Conservation (phyloP, 2,113 vertebrate genomes). For the Cryptomyrus ogoouensis region DNA sequence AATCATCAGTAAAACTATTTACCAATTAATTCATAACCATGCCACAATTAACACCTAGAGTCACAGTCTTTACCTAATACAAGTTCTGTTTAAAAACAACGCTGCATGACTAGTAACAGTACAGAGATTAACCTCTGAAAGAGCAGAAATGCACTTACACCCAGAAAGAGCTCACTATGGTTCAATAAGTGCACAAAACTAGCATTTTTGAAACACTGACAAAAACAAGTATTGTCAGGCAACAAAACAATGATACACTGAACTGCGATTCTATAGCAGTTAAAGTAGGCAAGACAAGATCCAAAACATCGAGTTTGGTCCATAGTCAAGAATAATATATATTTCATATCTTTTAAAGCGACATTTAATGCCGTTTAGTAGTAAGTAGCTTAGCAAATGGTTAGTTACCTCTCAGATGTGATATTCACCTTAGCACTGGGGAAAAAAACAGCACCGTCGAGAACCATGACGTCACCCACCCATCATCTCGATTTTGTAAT, state of each 20-base stretch:
- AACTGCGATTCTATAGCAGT: conserved; percentile 81
- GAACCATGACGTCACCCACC: background rate
- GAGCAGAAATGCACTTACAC: conserved; percentile 88
- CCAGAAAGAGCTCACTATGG: conserved; percentile 83
- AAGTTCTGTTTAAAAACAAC: conserved; percentile 80
- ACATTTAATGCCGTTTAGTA: conserved; percentile 31
- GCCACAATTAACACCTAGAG: conserved; percentile 90
- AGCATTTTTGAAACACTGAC: conserved; percentile 78
- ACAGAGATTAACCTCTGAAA: conserved; percentile 75
- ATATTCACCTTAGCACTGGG: conserved; percentile 20
- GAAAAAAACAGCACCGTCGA: conserved; percentile 6
- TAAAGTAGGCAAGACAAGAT: conserved; percentile 68
- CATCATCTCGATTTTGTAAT: conserved; percentile 4
- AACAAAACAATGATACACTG: conserved; percentile 83
- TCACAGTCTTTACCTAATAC: conserved; percentile 76
- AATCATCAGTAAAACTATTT: conserved; percentile 68
- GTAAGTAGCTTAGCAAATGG: conserved; percentile 21
- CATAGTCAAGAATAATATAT: conserved; percentile 42
- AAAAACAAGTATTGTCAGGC: conserved; percentile 83
- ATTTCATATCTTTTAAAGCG: conserved; percentile 7
- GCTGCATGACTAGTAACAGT: conserved; percentile 79
- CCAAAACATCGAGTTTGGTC: conserved; percentile 69
- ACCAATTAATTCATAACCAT: conserved; percentile 96
- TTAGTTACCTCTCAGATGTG: conserved; percentile 16
- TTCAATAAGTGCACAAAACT: conserved; percentile 87